A percentile compares a stretch with the other conserved stretches of the same genome.
phyloP scores from a whole-genome alignment of 2,113 vertebrate species.

The Labrus mixtus region DNA sequence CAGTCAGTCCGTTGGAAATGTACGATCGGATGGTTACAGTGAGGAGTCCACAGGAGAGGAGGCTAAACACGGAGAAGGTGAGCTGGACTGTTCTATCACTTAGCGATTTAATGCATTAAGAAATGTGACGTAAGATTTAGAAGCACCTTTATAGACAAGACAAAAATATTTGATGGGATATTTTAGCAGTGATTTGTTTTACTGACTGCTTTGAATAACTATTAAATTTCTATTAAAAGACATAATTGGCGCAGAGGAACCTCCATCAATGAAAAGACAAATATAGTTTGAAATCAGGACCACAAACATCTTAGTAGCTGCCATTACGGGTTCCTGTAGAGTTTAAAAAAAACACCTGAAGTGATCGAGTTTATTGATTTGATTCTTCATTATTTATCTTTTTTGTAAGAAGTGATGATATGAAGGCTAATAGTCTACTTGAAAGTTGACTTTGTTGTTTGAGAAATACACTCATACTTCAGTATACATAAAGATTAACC shows the following conservation, averaged over 20 bases:
- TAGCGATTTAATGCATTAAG: too few relatives aligned
- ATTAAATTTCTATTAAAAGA: background rate
- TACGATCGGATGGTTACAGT: constrained; percentile 28
- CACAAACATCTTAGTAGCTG: too few relatives aligned
- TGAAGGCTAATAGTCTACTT: background rate
- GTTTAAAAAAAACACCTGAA: too few relatives aligned
- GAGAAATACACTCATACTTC: background rate
- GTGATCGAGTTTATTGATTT: too few relatives aligned
- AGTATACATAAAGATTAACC: too few relatives aligned
- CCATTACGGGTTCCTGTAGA: too few relatives aligned
- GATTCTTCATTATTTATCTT: too few relatives aligned
- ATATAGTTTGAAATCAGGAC: background rate
- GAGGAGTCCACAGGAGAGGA: constrained; percentile 65
- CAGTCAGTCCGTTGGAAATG: background rate
- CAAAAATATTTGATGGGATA: too few relatives aligned
- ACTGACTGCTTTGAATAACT: background rate
- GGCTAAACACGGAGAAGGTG: constrained; percentile 59
- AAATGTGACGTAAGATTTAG: too few relatives aligned
- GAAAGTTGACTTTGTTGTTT: background rate
- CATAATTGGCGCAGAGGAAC: background rate
- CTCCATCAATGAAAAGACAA: too few relatives aligned
- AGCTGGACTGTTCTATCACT: background rate
- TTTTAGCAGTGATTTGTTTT: too few relatives aligned
- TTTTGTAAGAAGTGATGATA: background rate
- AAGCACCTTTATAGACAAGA: too few relatives aligned